Conservation (phyloP, 2,113 vertebrate genomes). For the Boleophthalmus pectinirostris region DNA sequence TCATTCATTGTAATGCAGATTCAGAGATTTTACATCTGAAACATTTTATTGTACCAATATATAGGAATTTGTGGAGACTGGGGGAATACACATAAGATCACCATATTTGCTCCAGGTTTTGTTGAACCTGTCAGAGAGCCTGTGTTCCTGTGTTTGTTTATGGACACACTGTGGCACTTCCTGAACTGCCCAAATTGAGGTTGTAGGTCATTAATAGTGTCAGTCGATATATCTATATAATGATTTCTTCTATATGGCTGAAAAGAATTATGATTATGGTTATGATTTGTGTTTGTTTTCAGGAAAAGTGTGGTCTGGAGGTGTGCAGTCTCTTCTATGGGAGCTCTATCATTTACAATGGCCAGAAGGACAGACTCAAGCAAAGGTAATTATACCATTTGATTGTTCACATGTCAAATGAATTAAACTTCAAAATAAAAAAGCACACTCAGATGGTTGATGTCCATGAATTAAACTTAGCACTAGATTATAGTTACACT, state of each 20-base stretch:
- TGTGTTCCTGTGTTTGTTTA: conserved; percentile 28
- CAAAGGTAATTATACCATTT: conserved; percentile 55
- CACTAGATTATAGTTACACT: too few relatives aligned
- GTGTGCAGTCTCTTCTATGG: conserved; percentile 64
- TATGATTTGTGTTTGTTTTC: conserved; percentile 27
- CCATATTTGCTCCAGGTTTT: conserved; percentile 37
- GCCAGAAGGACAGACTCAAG: conserved; percentile 57
- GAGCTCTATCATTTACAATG: conserved; percentile 40
- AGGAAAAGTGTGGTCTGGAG: conserved; percentile 59
- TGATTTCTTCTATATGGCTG: not conserved
- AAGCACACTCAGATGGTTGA: too few relatives aligned
- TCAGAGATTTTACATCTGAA: not conserved
- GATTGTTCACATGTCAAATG: not conserved
- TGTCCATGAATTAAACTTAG: too few relatives aligned
- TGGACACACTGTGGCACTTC: conserved; percentile 29
- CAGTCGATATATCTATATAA: not conserved
- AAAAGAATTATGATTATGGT: not conserved
- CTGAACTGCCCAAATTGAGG: conserved; percentile 31
- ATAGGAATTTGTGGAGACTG: conserved; percentile 14
- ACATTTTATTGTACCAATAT: conserved; percentile 17
- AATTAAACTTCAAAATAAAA: too few relatives aligned
- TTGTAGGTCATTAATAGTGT: not conserved
- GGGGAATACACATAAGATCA: conserved; percentile 30
- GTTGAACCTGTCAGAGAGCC: conserved; percentile 35
- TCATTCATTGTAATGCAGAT: not conserved